Base-by-base conservation (phyloP, 2,113 vertebrate genomes). In the Atherinomorus stipes region DNA sequence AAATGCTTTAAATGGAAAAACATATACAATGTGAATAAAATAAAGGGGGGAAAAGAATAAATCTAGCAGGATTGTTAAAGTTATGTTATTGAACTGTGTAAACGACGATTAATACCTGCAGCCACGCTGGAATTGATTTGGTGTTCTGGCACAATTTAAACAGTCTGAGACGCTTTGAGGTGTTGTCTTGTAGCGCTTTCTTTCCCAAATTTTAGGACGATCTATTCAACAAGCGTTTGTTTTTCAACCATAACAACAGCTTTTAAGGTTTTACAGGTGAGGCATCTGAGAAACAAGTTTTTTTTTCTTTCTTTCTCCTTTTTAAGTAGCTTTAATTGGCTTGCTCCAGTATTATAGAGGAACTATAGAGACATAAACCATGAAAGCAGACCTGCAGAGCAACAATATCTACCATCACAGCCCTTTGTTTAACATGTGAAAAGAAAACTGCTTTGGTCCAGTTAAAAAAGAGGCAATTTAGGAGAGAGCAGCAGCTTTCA, bases 201-300 rank as follows among this genome's bases (percentile, higher is more conserved):
- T 42, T 53, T 85, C 64, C 51, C 74, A 45, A 66, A 70, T 63
- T 74, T 71, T 45, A 58, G 52, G 25, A 60, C 78, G 81, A 86
- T 87, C 71, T 81, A 78, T 85, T 83, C 53, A 83, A 81, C 76
- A 80, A 74, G 58, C 44, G 47, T 53, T 66, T 78, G 74, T 77
- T 57, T 15, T 7, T 2, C 4, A 76, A 83, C 72, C 85, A 70
- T 73, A 87, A 86, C 66, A 80, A 85, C 87, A 78, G 69, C 31
- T 60, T 78, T 9, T 13, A 40, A 47, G 47, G 73, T 78, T 80
- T 71, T 73, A 42, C 23, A 50, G 53, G 21, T 21, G n/a, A 50
- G 25, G 61, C 59, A 71, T 82, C 57, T 53, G 12, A 40, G 11
- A 67, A 79, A 60, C 50, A 49, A 66, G 42, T 62, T 57, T 56